A percentile compares a stretch with the other conserved stretches of the same genome.
Evolutionary conservation across 2,888 invertebrate species (phyloP).

Genomic region (Amiota mariae): DNA sequence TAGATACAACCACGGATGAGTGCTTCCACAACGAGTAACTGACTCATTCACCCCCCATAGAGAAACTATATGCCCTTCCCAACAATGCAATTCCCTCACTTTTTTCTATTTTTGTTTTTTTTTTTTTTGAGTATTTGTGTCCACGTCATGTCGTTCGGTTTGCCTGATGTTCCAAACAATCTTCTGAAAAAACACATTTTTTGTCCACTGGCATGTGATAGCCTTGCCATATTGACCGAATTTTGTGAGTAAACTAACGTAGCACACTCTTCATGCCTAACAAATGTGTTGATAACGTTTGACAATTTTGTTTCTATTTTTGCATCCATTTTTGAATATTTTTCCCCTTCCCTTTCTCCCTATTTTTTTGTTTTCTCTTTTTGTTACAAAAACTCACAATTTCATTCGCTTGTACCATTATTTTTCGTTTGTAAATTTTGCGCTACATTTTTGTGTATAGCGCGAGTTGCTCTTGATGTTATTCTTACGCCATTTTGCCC

Average conservation of each 20-base stretch:
- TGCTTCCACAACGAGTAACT: not conserved
- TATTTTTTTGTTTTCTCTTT: not conserved
- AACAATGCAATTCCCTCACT: too few species aligned
- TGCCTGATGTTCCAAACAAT: slow-evolving; percentile 29
- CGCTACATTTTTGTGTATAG: not conserved
- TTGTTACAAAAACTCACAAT: not conserved
- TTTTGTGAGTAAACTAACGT: slow-evolving; percentile 36
- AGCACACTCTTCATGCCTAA: not conserved
- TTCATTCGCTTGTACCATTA: slow-evolving; percentile 24
- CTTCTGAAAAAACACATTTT: slow-evolving; percentile 12
- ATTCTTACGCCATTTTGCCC: slow-evolving; percentile 54
- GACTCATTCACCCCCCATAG: not conserved
- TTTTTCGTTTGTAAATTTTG: slow-evolving; percentile 27
- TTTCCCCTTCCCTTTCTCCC: not conserved
- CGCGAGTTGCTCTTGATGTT: slow-evolving; percentile 5
- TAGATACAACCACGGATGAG: slow-evolving; percentile 13
- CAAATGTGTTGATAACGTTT: slow-evolving; percentile 54
- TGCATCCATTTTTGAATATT: slow-evolving; percentile 17
- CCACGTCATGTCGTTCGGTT: slow-evolving; percentile 29
- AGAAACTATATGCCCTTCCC: too few species aligned
- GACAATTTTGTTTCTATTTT: slow-evolving; percentile 49
- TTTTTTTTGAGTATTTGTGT: too few species aligned
- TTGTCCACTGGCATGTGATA: not conserved
- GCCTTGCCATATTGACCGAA: slow-evolving; percentile 57
- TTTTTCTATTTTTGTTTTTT: too few species aligned